These are phyloP conservation scores for Prenolepis imparis DNA, from an alignment of 2,888 invertebrate genomes.

Conservation along the genomic window DNA sequence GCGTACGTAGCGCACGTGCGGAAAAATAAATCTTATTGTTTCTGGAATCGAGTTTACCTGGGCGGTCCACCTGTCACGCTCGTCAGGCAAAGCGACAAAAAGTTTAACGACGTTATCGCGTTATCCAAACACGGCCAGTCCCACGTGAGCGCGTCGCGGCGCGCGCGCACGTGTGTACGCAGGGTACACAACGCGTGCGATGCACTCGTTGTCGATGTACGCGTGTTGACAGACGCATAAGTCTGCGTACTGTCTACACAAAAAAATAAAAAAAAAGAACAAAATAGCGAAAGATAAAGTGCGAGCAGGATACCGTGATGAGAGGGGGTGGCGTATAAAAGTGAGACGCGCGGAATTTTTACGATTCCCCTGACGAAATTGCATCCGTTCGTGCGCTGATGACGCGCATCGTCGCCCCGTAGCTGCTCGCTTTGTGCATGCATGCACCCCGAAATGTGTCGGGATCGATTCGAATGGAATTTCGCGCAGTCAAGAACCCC, in stretches of 20 bases:
- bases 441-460: conserved; percentile 50
- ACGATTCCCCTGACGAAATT: conserved; percentile 52
- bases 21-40: conserved; percentile 77
- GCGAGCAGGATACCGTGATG: conserved; percentile 6
- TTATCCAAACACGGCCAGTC: conserved; percentile 72
- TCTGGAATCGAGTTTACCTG: conserved; percentile 75
- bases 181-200: conserved; percentile 61
- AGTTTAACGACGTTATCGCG: conserved; percentile 77
- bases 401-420: conserved; percentile 49
- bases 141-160: conserved; percentile 43
- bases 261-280: conserved; percentile 6
- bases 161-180: conserved; percentile 53
- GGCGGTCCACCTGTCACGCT: conserved; percentile 70
- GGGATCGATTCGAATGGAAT: conserved; percentile 66
- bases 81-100: conserved; percentile 72
- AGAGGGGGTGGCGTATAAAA: conserved; percentile 22
- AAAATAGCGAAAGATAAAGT: conserved; percentile 38
- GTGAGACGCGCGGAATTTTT: conserved; percentile 54
- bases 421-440: conserved; percentile 52
- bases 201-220: conserved; percentile 59
- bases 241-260: conserved; percentile 28
- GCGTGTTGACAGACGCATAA: conserved; percentile 39
- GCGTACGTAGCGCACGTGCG: conserved; percentile 62
- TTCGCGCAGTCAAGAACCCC: conserved; percentile 55
- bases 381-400: conserved; percentile 41